These are phyloP conservation scores for Smutsia gigantea DNA, from an alignment of 2,797 vertebrate genomes.

Conservation along the genomic window DNA sequence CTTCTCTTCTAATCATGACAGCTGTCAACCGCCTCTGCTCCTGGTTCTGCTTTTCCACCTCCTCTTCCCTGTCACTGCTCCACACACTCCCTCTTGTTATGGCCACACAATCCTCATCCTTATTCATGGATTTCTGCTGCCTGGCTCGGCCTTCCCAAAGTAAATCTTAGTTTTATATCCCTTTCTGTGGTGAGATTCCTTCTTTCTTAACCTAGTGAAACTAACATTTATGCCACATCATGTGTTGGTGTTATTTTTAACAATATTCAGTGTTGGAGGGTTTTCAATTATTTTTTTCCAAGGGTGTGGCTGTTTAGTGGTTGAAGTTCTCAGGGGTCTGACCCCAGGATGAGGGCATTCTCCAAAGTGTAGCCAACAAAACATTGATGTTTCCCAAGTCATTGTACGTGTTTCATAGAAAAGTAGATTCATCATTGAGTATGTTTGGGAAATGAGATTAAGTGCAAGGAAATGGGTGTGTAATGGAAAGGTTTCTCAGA, in stretches of 20 bases:
- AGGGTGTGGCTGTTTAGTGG: neutral
- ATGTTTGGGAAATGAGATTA: neutral
- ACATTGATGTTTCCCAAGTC: neutral
- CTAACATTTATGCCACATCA: rapidly evolving
- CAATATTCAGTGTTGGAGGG: neutral
- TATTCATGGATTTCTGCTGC: neutral
- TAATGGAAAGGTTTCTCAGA: neutral
- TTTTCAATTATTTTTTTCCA: neutral
- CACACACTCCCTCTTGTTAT: neutral
- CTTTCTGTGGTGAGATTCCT: neutral
- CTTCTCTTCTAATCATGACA: neutral
- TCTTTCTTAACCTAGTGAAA: neutral
- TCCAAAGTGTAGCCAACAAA: neutral
- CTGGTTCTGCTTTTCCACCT: neutral
- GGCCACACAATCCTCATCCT: neutral
- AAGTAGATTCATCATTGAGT: neutral
- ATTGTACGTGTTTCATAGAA: neutral
- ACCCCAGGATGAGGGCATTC: neutral
- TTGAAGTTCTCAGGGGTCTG: neutral
- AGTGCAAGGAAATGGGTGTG: neutral
- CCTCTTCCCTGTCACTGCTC: neutral
- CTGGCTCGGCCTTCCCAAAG: neutral
- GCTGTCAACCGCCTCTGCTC: neutral
- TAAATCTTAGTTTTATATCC: neutral
- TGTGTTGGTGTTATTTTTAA: neutral